phyloP scores from a whole-genome alignment of 2,888 invertebrate species.

The Oasisia sp. region DNA sequence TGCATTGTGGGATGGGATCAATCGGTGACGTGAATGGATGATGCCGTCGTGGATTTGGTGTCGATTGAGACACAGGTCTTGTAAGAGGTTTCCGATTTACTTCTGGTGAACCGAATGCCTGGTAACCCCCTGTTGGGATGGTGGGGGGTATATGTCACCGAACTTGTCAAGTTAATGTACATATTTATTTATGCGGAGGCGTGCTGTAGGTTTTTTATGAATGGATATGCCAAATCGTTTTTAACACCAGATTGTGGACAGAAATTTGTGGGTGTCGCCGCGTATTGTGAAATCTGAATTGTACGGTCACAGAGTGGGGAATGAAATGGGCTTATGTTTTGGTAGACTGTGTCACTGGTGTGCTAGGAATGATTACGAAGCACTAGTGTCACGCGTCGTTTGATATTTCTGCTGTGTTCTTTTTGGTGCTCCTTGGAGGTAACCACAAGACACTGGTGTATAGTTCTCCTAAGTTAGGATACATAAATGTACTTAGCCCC shows the following conservation, averaged over 20 bases:
- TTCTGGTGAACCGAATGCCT: neutral
- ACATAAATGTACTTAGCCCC: too few species aligned
- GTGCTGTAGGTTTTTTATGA: neutral
- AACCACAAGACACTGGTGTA: neutral
- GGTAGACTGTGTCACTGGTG: neutral
- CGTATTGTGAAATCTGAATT: neutral
- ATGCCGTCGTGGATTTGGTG: neutral
- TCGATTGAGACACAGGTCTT: neutral
- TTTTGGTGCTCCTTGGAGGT: neutral
- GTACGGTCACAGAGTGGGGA: neutral
- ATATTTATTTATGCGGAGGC: neutral
- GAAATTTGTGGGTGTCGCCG: neutral
- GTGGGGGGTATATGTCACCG: neutral
- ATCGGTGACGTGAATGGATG: neutral
- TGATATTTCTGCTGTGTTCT: neutral
- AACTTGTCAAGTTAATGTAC: conserved; percentile 10
- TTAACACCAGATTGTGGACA: neutral
- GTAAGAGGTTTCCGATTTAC: neutral
- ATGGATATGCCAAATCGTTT: neutral
- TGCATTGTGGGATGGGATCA: conserved; percentile 3
- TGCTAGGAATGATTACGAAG: neutral
- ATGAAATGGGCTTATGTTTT: neutral
- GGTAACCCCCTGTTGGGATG: neutral
- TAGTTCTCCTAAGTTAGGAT: neutral
- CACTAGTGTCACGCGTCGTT: neutral